A percentile compares a stretch with the other conserved stretches of the same genome.
Evolutionary conservation across 37 sponge, comb jelly and placozoan species (phyloP).

Genomic region (Ephydatia muelleri): DNA sequence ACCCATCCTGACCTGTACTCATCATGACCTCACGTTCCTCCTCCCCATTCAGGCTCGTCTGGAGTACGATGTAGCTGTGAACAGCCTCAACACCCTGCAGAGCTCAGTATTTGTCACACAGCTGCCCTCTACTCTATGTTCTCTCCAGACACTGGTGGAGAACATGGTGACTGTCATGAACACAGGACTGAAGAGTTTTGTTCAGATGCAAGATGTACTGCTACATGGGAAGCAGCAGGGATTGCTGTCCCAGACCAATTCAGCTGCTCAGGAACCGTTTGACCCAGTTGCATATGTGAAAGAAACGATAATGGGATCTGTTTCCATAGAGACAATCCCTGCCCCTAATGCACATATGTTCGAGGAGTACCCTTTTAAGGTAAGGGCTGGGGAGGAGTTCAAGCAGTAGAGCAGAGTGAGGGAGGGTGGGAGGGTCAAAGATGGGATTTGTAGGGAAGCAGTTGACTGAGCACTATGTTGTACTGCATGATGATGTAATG

Average conservation of each 20-base stretch:
- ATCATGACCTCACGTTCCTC: too few species aligned
- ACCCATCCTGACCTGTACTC: not conserved
- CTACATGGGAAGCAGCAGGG: slow-evolving; percentile 5
- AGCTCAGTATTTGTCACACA: slow-evolving; percentile 6
- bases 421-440: not conserved
- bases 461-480: too few species aligned
- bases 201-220: slow-evolving; percentile 31
- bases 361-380: slow-evolving; percentile 54
- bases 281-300: slow-evolving; percentile 38
- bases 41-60: slow-evolving; percentile 14
- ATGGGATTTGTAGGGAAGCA: too few species aligned
- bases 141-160: slow-evolving; percentile 16
- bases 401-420: not conserved
- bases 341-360: slow-evolving; percentile 37
- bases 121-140: slow-evolving; percentile 29
- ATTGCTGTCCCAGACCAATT: not conserved
- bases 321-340: slow-evolving; percentile 12
- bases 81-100: slow-evolving; percentile 13
- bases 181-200: slow-evolving; percentile 47
- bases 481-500: too few species aligned
- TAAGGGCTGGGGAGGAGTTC: slow-evolving; percentile 3
- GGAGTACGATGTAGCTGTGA: slow-evolving; percentile 29
- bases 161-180: slow-evolving; percentile 60
- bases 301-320: slow-evolving; percentile 3
- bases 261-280: slow-evolving; percentile 16